Evolutionary conservation across 2,113 vertebrate genomes (phyloP).

Genomic region (Seriola rivoliana): DNA sequence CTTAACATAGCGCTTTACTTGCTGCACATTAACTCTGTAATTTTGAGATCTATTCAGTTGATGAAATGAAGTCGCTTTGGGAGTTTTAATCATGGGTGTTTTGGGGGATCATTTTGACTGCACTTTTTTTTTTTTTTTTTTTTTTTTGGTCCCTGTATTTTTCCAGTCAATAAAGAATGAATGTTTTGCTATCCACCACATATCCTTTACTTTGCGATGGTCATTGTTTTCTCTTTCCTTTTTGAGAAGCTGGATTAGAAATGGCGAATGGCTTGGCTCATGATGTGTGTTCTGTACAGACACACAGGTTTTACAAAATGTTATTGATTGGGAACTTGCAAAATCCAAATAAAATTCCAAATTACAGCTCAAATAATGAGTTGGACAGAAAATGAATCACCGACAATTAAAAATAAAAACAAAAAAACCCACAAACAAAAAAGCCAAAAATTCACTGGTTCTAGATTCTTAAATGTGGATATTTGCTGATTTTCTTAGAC

Average conservation of each 20-base stretch:
- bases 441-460: neutral
- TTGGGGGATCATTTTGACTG: slow-evolving; percentile 75
- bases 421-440: no score
- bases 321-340: neutral
- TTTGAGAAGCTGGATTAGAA: neutral
- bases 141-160: slow-evolving; percentile 73
- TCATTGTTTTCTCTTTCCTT: neutral
- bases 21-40: slow-evolving; percentile 75
- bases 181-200: slow-evolving; percentile 80
- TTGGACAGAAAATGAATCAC: neutral
- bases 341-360: neutral
- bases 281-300: neutral
- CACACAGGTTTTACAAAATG: neutral
- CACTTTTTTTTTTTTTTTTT: slow-evolving; percentile 58
- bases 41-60: slow-evolving; percentile 68
- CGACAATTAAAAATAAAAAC: neutral
- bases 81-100: slow-evolving; percentile 75
- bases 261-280: neutral
- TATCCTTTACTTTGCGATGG: neutral
- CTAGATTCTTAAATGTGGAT: neutral
- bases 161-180: slow-evolving; percentile 84
- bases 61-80: slow-evolving; percentile 63
- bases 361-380: neutral
- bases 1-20: slow-evolving; percentile 76
- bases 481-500: neutral